phyloP scores from a whole-genome alignment of 2,888 invertebrate genomes.

The Malthinus flaveolus region DNA sequence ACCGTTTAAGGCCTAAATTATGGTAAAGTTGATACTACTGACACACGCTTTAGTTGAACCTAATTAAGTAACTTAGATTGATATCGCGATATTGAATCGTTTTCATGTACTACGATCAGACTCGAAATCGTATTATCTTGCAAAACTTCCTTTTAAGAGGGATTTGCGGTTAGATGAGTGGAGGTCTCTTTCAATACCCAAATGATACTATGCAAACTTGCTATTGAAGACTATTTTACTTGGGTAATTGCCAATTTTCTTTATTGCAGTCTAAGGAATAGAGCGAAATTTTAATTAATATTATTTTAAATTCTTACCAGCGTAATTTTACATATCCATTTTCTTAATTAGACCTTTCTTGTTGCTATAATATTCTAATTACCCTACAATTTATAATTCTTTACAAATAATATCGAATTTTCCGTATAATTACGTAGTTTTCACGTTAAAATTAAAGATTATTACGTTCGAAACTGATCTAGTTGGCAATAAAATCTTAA shows the following conservation, averaged over 20 bases:
- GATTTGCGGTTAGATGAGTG: constrained; percentile 1
- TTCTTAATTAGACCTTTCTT: not conserved
- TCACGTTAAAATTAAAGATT: too few species aligned
- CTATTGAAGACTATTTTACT: constrained; percentile 1
- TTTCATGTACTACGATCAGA: constrained; percentile 4
- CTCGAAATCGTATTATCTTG: constrained; percentile 6
- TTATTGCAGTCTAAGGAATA: not conserved
- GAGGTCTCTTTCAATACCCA: not conserved
- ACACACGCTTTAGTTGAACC: too few species aligned
- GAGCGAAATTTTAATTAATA: not conserved
- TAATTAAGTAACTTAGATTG: constrained; percentile 2
- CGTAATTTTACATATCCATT: not conserved
- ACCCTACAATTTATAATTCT: too few species aligned
- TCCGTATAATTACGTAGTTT: too few species aligned
- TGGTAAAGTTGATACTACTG: too few species aligned
- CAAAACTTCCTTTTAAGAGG: constrained; percentile 1
- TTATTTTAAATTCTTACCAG: constrained; percentile 1
- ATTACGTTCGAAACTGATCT: too few species aligned
- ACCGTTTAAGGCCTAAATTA: too few species aligned
- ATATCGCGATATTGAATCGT: constrained; percentile 2
- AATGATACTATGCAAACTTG: constrained; percentile 4
- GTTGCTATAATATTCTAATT: too few species aligned
- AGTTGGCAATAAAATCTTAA: too few species aligned
- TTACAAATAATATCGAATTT: too few species aligned
- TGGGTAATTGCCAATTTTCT: not conserved